These are phyloP conservation scores for Myopa tessellatipennis DNA, from an alignment of 2,888 invertebrate genomes.

Conservation along the genomic window DNA sequence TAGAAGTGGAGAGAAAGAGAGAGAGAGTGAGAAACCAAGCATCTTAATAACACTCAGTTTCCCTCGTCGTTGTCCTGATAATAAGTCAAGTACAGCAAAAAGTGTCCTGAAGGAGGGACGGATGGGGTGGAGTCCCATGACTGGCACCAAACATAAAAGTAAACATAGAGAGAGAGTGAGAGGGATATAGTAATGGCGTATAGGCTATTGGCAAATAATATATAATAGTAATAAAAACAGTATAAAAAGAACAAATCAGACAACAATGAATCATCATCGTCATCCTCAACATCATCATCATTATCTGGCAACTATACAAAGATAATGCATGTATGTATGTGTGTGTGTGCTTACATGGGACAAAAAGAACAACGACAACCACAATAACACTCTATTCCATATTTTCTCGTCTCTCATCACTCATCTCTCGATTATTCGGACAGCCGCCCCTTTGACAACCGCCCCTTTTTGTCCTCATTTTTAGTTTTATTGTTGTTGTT, in stretches of 20 bases:
- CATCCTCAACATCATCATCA: neutral
- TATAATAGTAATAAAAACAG: conserved; percentile 1
- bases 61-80: neutral
- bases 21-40: too few relatives aligned
- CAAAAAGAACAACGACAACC: neutral
- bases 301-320: neutral
- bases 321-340: neutral
- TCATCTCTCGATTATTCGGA: neutral
- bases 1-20: too few relatives aligned
- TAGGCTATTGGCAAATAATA: conserved; percentile 7
- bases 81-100: neutral
- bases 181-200: neutral
- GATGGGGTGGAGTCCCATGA: too few relatives aligned
- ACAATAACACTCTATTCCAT: too few relatives aligned
- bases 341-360: neutral
- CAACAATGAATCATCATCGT: conserved; percentile 2
- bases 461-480: neutral
- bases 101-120: neutral
- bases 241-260: neutral
- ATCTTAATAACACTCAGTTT: neutral
- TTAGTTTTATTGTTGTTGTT: neutral
- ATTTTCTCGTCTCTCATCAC: too few relatives aligned
- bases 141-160: neutral
- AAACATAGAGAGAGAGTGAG: neutral
- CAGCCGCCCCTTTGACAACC: too few relatives aligned